A percentile compares a stretch with the other conserved stretches of the same genome.
phyloP scores from a whole-genome alignment of 2,113 vertebrate genomes.

The Sturnira hondurensis region DNA sequence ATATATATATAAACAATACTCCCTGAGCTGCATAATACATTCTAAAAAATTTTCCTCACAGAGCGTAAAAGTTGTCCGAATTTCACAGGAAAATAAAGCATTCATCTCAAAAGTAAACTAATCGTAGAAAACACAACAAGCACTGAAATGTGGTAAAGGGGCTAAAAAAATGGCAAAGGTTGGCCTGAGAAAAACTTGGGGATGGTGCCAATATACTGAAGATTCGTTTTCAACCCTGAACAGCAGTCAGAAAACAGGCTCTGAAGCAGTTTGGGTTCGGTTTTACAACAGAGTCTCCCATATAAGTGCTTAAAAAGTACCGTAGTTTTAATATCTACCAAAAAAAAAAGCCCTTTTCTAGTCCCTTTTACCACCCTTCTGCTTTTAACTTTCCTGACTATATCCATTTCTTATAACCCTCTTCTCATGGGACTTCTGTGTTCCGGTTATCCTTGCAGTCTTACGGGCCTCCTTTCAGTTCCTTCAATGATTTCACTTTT shows the following conservation, averaged over 20 bases:
- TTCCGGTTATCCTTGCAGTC: not conserved
- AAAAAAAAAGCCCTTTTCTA: not conserved
- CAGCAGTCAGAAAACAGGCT: not conserved
- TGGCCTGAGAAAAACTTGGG: not conserved
- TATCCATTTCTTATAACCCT: not conserved
- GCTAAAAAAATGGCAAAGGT: not conserved
- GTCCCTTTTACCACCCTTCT: not conserved
- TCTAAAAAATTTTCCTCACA: slow-evolving; percentile 19
- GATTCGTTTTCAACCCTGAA: not conserved
- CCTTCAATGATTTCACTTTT: not conserved
- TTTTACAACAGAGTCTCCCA: not conserved
- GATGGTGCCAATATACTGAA: not conserved
- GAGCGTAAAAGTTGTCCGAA: not conserved
- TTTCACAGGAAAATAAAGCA: not conserved
- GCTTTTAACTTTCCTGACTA: not conserved
- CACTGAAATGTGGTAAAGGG: not conserved
- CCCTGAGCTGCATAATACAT: not conserved
- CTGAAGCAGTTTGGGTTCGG: not conserved
- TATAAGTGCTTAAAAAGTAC: not conserved
- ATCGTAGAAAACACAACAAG: slow-evolving; percentile 17
- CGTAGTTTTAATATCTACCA: not conserved
- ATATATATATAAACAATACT: no score
- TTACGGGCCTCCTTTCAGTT: not conserved
- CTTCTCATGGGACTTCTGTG: not conserved
- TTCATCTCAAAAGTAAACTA: slow-evolving; percentile 37